Evolutionary conservation across 1,140 invertebrate species (phyloP).

Genomic region (Harpegnathos saltator): DNA sequence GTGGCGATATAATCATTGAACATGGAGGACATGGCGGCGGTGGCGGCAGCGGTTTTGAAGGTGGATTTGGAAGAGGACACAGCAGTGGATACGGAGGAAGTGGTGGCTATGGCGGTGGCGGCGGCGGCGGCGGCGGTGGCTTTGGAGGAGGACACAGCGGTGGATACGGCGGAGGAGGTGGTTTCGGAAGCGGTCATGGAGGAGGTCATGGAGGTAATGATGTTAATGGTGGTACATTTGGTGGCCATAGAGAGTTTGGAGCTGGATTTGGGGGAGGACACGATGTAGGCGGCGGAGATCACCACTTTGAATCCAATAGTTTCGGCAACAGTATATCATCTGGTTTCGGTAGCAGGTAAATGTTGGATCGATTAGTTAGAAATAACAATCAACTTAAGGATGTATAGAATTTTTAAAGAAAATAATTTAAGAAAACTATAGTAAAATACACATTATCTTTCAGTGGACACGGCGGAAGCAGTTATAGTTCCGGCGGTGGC

Average conservation of each 20-base stretch:
- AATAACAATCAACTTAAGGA: neutral
- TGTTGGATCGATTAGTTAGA: neutral
- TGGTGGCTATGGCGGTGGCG: conserved; percentile 56
- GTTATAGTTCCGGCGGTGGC: conserved; percentile 70
- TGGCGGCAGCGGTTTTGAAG: conserved; percentile 43
- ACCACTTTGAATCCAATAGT: conserved; percentile 60
- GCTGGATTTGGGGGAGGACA: conserved; percentile 39
- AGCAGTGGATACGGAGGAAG: conserved; percentile 51
- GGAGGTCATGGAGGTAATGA: no score
- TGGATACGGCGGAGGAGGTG: conserved; percentile 59
- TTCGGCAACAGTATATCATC: conserved; percentile 71
- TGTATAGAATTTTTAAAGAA: neutral
- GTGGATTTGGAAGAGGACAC: conserved; percentile 37
- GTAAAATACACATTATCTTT: conserved; percentile 33
- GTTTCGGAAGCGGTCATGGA: no score
- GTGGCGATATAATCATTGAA: conserved; percentile 36
- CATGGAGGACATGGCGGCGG: conserved; percentile 48
- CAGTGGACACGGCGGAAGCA: conserved; percentile 71
- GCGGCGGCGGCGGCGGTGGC: conserved; percentile 58
- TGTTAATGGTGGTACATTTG: conserved; percentile 36
- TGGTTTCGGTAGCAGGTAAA: conserved; percentile 75
- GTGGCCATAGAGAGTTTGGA: neutral
- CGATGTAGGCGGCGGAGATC: conserved; percentile 61
- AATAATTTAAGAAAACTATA: neutral
- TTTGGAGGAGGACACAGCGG: conserved; percentile 51